Conservation (phyloP, 1,140 invertebrate genomes). For the Penaeus indicus region DNA sequence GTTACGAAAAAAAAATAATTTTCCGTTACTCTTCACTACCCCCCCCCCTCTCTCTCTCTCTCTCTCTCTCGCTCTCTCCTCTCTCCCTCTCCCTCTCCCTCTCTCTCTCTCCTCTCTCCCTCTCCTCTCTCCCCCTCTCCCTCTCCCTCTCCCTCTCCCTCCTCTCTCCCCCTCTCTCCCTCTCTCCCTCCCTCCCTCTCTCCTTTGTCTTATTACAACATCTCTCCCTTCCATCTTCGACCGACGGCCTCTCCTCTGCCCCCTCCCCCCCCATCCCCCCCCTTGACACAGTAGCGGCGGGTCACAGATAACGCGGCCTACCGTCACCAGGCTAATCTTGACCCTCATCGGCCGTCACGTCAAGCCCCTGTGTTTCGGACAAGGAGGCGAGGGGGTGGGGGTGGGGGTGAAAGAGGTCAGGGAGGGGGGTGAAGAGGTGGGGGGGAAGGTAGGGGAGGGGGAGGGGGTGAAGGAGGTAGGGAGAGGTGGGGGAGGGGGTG, state of each 20-base stretch:
- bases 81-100: slow-evolving; percentile 25
- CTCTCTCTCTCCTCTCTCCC: background rate
- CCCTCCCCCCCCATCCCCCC: too few relatives aligned
- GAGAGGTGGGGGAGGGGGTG: background rate
- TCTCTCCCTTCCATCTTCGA: too few relatives aligned
- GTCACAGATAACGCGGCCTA: too few relatives aligned
- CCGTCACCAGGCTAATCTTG: too few relatives aligned
- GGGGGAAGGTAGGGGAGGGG: background rate
- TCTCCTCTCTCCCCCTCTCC: background rate
- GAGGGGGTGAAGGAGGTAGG: background rate
- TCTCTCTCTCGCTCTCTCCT: slow-evolving; percentile 28
- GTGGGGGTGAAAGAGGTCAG: too few relatives aligned
- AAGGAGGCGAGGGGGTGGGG: too few relatives aligned
- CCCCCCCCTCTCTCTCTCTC: background rate
- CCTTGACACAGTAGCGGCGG: too few relatives aligned
- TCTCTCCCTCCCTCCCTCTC: background rate
- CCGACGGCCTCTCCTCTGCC: too few relatives aligned
- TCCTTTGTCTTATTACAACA: background rate
- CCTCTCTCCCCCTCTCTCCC: background rate
- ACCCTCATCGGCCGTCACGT: too few relatives aligned
- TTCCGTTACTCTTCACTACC: background rate
- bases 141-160: slow-evolving; percentile 23
- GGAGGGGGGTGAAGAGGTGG: background rate
- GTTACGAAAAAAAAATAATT: too few relatives aligned
- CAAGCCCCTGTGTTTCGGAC: too few relatives aligned